A percentile compares a stretch with the other conserved stretches of the same genome.
Evolutionary conservation across 2,113 vertebrate genomes (phyloP).

Genomic region (Puma concolor): DNA sequence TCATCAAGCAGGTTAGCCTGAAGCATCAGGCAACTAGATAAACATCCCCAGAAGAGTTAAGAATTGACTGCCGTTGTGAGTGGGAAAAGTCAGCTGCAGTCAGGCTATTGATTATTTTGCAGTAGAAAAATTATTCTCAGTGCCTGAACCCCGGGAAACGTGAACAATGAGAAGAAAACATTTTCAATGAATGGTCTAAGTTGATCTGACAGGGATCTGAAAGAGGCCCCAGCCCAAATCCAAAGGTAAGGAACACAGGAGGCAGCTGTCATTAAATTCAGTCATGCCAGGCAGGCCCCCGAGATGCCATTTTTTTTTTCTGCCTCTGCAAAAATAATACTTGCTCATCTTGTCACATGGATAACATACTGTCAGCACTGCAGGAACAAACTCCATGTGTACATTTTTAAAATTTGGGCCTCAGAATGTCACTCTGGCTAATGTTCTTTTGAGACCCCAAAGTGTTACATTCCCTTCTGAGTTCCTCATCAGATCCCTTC

Average conservation of each 20-base stretch:
- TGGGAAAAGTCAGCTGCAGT: constrained; percentile 41
- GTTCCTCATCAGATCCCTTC: neutral
- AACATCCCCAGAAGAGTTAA: constrained; percentile 60
- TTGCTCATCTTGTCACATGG: constrained; percentile 58
- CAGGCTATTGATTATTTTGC: constrained; percentile 65
- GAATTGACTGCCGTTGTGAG: constrained; percentile 50
- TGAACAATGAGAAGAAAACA: constrained; percentile 37
- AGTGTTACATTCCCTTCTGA: neutral
- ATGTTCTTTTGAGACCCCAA: neutral
- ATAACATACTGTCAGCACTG: constrained; percentile 58
- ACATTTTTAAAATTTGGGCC: constrained; percentile 38
- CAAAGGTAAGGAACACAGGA: constrained; percentile 43
- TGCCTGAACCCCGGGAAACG: constrained; percentile 36
- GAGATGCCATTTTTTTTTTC: constrained; percentile 61
- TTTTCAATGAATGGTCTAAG: constrained; percentile 62
- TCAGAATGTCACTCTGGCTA: constrained; percentile 15
- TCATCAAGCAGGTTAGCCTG: constrained; percentile 37
- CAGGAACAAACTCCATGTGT: constrained; percentile 37
- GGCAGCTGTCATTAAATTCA: constrained; percentile 57
- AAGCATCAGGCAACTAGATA: constrained; percentile 33
- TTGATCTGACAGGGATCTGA: constrained; percentile 49
- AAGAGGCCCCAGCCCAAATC: neutral
- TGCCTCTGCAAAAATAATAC: constrained; percentile 61
- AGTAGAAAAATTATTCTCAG: constrained; percentile 60
- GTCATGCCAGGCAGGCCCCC: neutral